Evolutionary conservation across 2,888 invertebrate genomes (phyloP).

Genomic region (Trachelus iudaicus): DNA sequence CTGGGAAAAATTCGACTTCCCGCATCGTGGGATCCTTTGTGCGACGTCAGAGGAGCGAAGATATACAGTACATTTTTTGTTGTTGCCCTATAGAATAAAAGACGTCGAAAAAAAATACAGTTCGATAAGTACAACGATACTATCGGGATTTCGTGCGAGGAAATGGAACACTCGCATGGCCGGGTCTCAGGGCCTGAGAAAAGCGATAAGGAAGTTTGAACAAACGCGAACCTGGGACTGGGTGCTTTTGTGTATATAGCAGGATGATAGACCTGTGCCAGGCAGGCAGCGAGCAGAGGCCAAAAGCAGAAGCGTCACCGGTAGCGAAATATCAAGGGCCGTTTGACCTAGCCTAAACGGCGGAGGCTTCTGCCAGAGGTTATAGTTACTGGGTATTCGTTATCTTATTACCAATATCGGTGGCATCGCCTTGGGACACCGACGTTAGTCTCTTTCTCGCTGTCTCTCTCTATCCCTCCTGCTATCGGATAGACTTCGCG

Average conservation of each 20-base stretch:
- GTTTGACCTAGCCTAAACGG: conserved; percentile 12
- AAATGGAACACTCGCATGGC: too few species aligned
- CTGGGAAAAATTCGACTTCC: too few species aligned
- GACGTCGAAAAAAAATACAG: too few species aligned
- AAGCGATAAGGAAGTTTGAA: conserved; percentile 49
- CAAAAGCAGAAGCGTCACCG: too few species aligned
- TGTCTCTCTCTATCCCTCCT: conserved; percentile 20
- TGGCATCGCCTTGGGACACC: conserved; percentile 12
- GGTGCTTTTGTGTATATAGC: conserved; percentile 13
- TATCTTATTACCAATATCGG: conserved; percentile 60
- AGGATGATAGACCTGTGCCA: conserved; percentile 10
- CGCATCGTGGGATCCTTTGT: too few species aligned
- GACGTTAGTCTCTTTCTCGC: conserved; percentile 16
- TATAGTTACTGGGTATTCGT: conserved; percentile 40
- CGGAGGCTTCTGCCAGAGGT: neutral
- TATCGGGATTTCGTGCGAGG: too few species aligned
- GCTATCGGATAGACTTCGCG: neutral
- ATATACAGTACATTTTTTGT: too few species aligned
- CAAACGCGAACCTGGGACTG: conserved; percentile 23
- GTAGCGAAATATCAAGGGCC: too few species aligned
- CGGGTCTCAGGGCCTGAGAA: too few species aligned
- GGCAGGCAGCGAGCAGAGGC: neutral
- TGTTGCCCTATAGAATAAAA: too few species aligned
- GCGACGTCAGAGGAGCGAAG: too few species aligned
- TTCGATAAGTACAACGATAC: too few species aligned